phyloP scores from a whole-genome alignment of 53 echinoderm and acorn worm genomes.

The Holothuria scabra region DNA sequence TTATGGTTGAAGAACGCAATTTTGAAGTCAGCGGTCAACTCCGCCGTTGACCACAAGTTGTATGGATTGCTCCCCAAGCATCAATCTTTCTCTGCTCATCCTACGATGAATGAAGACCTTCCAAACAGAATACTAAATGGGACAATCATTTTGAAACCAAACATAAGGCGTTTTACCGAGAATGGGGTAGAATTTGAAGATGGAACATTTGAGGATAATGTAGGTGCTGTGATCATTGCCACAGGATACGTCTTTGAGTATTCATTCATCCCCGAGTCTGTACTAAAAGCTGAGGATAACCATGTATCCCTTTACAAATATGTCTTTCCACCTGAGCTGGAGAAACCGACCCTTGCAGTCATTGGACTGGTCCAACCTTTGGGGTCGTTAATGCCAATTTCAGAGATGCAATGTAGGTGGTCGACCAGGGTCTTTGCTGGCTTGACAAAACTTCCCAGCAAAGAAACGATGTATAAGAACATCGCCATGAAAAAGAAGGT shows the following conservation, averaged over 20 bases:
- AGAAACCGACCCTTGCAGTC: slow-evolving; percentile 73
- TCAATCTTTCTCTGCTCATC: slow-evolving; percentile 32
- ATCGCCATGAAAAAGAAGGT: slow-evolving; percentile 57
- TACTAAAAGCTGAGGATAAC: slow-evolving; percentile 59
- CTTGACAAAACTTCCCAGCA: slow-evolving; percentile 59
- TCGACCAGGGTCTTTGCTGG: slow-evolving; percentile 77
- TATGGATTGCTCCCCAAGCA: slow-evolving; percentile 61
- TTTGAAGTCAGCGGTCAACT: slow-evolving; percentile 20
- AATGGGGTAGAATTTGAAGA: slow-evolving; percentile 80
- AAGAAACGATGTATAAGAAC: slow-evolving; percentile 55
- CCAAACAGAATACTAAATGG: slow-evolving; percentile 74
- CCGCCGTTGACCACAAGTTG: slow-evolving; percentile 56
- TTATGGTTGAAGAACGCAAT: not conserved
- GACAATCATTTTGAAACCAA: slow-evolving; percentile 70
- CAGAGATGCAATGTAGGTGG: slow-evolving; percentile 90
- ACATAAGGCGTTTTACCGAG: slow-evolving; percentile 69
- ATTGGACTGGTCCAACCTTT: slow-evolving; percentile 65
- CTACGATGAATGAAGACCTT: slow-evolving; percentile 74
- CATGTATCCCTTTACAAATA: slow-evolving; percentile 74
- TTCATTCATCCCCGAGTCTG: slow-evolving; percentile 76
- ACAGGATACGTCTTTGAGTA: slow-evolving; percentile 81
- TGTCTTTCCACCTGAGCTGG: slow-evolving; percentile 73
- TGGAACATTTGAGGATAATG: slow-evolving; percentile 77
- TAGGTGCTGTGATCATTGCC: slow-evolving; percentile 82
- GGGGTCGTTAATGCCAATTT: slow-evolving; percentile 77